Conservation (phyloP, 2,113 vertebrate genomes). For the Sitta europaea region DNA sequence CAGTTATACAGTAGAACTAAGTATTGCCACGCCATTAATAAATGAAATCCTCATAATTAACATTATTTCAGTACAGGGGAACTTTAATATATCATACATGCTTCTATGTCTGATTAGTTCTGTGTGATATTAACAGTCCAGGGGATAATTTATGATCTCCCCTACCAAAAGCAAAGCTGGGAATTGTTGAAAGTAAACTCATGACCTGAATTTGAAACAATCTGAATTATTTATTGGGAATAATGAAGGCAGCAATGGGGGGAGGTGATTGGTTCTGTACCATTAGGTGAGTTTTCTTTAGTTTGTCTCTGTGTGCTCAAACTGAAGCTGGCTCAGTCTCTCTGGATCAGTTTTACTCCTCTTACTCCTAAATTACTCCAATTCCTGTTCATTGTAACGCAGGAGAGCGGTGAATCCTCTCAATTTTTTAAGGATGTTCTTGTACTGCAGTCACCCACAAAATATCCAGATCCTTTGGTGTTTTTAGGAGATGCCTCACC, state of each 20-base stretch:
- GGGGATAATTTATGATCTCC: not conserved
- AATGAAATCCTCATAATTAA: slow-evolving; percentile 49
- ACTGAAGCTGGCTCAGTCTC: not conserved
- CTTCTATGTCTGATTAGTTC: slow-evolving; percentile 19
- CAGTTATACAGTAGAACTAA: not conserved
- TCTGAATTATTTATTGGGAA: slow-evolving; percentile 37
- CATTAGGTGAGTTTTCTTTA: not conserved
- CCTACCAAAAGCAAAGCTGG: not conserved
- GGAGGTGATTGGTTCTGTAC: not conserved
- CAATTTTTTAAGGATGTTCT: not conserved
- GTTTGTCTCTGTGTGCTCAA: not conserved
- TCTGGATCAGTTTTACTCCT: not conserved
- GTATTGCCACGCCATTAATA: slow-evolving; percentile 21
- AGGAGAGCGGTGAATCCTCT: not conserved
- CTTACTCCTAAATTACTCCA: not conserved
- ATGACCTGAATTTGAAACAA: not conserved
- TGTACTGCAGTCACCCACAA: not conserved
- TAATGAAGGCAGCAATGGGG: not conserved
- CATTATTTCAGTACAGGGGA: not conserved
- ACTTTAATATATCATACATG: not conserved
- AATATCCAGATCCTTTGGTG: not conserved
- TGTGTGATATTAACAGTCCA: not conserved
- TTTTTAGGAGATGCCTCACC: not conserved
- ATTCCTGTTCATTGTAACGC: not conserved
- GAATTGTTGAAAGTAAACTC: slow-evolving; percentile 3